Percentiles rank a stretch among this genome's conserved stretches.
These are phyloP conservation scores for Drosophila tropicalis DNA, from an alignment of 1,140 invertebrate species.

Conservation along the genomic window DNA sequence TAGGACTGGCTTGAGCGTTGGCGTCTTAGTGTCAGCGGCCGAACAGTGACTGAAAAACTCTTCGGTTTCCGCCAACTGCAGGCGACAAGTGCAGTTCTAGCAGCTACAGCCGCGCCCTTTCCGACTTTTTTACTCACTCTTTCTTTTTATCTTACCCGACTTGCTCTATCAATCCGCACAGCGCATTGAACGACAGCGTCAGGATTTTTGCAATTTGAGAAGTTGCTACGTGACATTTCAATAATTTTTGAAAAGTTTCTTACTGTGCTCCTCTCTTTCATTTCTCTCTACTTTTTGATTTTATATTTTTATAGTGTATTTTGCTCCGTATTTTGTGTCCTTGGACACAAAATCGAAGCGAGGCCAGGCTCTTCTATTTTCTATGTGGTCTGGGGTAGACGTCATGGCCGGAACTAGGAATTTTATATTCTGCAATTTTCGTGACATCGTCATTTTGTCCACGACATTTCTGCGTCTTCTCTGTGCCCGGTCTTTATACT, in stretches of 20 bases:
- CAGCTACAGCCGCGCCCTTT: conserved; percentile 14
- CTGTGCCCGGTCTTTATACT: conserved; percentile 34
- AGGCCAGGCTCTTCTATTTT: conserved; percentile 47
- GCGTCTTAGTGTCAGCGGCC: conserved; percentile 79
- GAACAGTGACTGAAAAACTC: conserved; percentile 55
- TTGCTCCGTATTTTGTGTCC: conserved; percentile 50
- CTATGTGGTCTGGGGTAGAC: conserved; percentile 62
- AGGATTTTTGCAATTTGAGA: conserved; percentile 83
- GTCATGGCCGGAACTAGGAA: conserved; percentile 75
- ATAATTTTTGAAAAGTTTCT: conserved; percentile 83
- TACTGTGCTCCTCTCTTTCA: conserved; percentile 32
- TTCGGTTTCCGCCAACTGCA: conserved; percentile 47
- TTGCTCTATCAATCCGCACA: conserved; percentile 82
- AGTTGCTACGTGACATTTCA: conserved; percentile 83
- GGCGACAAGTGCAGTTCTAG: conserved; percentile 67
- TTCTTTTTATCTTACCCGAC: conserved; percentile 39
- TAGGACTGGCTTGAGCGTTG: conserved; percentile 42
- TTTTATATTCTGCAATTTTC: conserved; percentile 83
- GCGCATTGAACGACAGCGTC: conserved; percentile 83
- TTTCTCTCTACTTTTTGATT: conserved; percentile 32
- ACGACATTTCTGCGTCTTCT: conserved; percentile 69
- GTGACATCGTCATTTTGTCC: conserved; percentile 83
- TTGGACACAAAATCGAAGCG: conserved; percentile 73
- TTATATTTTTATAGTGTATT: conserved; percentile 69
- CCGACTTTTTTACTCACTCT: neutral